Evolutionary conservation across 2,888 invertebrate species (phyloP).

Genomic region (Drosophila subsilvestris): DNA sequence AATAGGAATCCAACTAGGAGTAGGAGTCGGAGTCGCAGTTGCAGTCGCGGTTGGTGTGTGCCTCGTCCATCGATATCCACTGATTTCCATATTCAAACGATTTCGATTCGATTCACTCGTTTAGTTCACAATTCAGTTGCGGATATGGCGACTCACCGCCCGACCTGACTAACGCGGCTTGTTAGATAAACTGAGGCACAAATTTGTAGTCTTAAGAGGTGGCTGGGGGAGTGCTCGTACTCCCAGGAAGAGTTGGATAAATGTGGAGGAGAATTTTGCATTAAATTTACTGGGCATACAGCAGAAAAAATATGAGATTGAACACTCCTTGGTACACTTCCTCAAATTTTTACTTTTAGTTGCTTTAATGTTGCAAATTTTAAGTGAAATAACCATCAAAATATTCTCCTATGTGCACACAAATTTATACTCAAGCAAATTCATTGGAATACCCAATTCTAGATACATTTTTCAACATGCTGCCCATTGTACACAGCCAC

Average conservation of each 20-base stretch:
- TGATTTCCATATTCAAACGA: slow-evolving; percentile 52
- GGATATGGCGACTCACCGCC: slow-evolving; percentile 17
- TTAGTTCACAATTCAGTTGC: slow-evolving; percentile 27
- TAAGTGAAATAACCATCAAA: too few relatives aligned
- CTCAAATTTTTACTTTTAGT: too few relatives aligned
- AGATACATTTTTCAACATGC: not conserved
- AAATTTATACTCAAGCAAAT: too few relatives aligned
- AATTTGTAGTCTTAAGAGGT: slow-evolving; percentile 12
- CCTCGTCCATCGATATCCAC: slow-evolving; percentile 31
- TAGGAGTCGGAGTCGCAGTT: slow-evolving; percentile 19
- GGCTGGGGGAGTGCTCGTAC: not conserved
- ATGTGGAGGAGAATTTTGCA: not conserved
- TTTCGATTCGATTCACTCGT: slow-evolving; percentile 31
- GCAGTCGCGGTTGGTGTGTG: slow-evolving; percentile 35
- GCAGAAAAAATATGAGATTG: too few relatives aligned
- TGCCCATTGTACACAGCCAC: not conserved
- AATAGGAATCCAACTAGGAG: slow-evolving; percentile 21
- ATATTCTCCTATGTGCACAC: too few relatives aligned
- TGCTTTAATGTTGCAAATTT: too few relatives aligned
- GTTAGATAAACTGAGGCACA: slow-evolving; percentile 35
- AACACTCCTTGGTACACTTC: too few relatives aligned
- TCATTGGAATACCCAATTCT: too few relatives aligned
- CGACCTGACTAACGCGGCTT: slow-evolving; percentile 29
- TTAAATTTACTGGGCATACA: too few relatives aligned
- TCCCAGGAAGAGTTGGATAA: not conserved